Percentiles rank a stretch among this genome's conserved stretches.
Conservation (phyloP, 35 echinoderm and acorn worm species). For the Lytechinus pictus region DNA sequence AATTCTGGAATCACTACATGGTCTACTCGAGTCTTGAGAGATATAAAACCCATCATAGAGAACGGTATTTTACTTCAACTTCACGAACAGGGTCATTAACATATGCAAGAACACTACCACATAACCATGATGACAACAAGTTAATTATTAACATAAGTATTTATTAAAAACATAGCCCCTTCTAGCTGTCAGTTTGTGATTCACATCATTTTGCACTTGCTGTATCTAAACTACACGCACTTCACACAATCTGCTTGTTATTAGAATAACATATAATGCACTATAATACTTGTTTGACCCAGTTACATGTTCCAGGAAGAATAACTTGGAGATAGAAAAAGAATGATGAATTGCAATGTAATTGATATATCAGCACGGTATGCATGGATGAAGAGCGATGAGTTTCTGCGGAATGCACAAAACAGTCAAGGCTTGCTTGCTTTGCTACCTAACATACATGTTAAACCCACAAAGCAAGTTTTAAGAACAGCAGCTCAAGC, state of each 20-base stretch:
- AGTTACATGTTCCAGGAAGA: neutral
- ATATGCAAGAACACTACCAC: neutral
- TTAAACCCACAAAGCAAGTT: neutral
- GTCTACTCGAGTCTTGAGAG: no score
- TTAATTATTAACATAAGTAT: neutral
- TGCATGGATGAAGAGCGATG: neutral
- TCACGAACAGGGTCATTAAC: no score
- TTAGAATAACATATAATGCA: neutral
- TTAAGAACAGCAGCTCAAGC: neutral
- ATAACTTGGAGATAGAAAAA: neutral
- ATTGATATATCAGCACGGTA: neutral
- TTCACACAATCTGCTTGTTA: neutral
- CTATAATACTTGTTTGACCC: neutral
- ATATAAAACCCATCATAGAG: no score
- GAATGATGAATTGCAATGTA: neutral
- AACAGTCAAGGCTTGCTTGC: neutral
- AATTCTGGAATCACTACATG: no score
- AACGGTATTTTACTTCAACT: no score
- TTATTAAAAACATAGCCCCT: neutral
- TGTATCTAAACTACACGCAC: neutral
- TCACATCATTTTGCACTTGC: neutral
- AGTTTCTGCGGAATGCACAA: neutral
- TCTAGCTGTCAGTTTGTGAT: neutral
- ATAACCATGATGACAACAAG: neutral
- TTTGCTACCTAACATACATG: neutral